Evolutionary conservation across 2,113 vertebrate species (phyloP).

Genomic region (Fulica atra): DNA sequence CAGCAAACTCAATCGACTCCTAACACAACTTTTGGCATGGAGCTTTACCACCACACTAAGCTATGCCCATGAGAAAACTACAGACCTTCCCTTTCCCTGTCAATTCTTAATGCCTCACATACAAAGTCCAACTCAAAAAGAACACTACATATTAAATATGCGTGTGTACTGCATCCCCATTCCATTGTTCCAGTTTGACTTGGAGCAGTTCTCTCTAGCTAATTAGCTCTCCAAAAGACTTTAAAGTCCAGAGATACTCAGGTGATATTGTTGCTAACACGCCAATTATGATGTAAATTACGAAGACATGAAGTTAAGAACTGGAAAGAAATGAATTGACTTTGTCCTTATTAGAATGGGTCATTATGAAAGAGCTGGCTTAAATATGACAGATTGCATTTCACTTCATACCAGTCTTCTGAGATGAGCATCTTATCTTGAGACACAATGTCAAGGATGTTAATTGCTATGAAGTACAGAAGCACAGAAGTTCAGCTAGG

Average conservation of each 20-base stretch:
- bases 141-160: not conserved
- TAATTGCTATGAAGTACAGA: constrained; percentile 42
- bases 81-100: not conserved
- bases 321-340: not conserved
- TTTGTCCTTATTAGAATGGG: not conserved
- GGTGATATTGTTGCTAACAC: not conserved
- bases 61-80: not conserved
- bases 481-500: not conserved
- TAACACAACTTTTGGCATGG: not conserved
- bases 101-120: not conserved
- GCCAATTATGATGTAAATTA: not conserved
- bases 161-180: not conserved
- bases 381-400: constrained; percentile 15
- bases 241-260: not conserved
- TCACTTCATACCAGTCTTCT: not conserved
- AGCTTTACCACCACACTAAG: not conserved
- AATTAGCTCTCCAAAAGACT: constrained; percentile 5
- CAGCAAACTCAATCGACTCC: not conserved
- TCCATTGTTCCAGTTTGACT: not conserved
- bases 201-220: not conserved
- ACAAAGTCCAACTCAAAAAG: not conserved
- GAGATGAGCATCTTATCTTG: constrained; percentile 6
- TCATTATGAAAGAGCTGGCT: not conserved
- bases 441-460: constrained; percentile 11
- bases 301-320: not conserved